phyloP scores from a whole-genome alignment of 2,113 vertebrate species.

The Petrocephalus zakoni region DNA sequence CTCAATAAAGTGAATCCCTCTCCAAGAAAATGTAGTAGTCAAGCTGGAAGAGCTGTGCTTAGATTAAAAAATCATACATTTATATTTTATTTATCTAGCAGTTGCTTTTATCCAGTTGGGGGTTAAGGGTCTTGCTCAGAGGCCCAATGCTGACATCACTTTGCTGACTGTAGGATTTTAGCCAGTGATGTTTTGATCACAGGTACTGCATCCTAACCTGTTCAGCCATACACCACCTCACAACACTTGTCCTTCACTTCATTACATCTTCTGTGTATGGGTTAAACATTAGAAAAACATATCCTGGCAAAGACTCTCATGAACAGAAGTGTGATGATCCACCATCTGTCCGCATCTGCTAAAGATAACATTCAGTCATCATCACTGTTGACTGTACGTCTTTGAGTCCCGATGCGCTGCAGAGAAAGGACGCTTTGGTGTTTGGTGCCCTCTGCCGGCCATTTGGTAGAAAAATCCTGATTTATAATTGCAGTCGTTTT shows the following conservation, averaged over 20 bases:
- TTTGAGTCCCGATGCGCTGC: neutral
- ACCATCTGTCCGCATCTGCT: neutral
- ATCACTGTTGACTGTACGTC: neutral
- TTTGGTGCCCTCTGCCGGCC: constrained; percentile 1
- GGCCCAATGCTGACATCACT: neutral
- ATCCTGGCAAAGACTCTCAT: neutral
- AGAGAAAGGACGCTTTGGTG: neutral
- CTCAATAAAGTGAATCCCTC: neutral
- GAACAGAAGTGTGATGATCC: neutral
- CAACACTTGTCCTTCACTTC: neutral
- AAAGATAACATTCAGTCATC: neutral
- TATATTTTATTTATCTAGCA: neutral
- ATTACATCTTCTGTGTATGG: neutral
- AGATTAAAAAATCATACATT: neutral
- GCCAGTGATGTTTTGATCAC: neutral
- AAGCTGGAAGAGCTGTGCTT: neutral
- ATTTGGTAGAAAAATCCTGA: neutral
- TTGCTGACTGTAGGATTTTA: neutral
- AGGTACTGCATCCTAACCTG: neutral
- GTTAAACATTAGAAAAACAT: neutral
- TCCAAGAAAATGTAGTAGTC: neutral
- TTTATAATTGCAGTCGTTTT: neutral
- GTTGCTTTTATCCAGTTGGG: neutral
- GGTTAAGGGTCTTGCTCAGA: neutral
- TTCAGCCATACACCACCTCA: neutral